A percentile compares a stretch with the other conserved stretches of the same genome.
Evolutionary conservation across 2,888 invertebrate genomes (phyloP).

Genomic region (Drosophila sordidula): DNA sequence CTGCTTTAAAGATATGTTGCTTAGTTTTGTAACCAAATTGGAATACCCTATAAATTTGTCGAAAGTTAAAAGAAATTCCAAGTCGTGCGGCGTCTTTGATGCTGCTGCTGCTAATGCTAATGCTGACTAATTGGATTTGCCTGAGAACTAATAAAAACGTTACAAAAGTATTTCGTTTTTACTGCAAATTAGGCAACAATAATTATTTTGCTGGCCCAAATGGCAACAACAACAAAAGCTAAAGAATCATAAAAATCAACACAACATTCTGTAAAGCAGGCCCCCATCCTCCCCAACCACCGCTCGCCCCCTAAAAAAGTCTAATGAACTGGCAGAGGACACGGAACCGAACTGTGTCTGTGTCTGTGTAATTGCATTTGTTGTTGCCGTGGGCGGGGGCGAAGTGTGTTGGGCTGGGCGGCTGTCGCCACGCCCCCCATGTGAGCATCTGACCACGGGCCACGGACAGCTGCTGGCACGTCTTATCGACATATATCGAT

Average conservation of each 20-base stretch:
- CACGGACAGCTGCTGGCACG: constrained; percentile 69
- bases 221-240: constrained; percentile 34
- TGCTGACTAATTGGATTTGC: constrained; percentile 77
- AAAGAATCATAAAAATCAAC: constrained; percentile 55
- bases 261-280: constrained; percentile 23
- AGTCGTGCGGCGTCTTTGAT: constrained; percentile 59
- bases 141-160: constrained; percentile 74
- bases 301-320: not conserved
- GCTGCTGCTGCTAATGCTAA: constrained; percentile 45
- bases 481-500: constrained; percentile 81
- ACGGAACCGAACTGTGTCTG: constrained; percentile 9
- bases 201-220: constrained; percentile 66
- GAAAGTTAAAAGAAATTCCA: constrained; percentile 40
- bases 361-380: constrained; percentile 49
- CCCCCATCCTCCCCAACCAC: too few relatives aligned
- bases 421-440: constrained; percentile 20
- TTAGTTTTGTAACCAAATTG: not conserved
- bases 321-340: constrained; percentile 33
- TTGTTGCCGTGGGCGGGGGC: not conserved
- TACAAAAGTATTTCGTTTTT: constrained; percentile 72
- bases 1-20: not conserved
- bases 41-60: constrained; percentile 4
- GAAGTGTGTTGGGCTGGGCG: not conserved
- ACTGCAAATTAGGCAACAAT: constrained; percentile 78
- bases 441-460: not conserved